Evolutionary conservation across 2,113 vertebrate species (phyloP).

Genomic region (Mungos mungo): DNA sequence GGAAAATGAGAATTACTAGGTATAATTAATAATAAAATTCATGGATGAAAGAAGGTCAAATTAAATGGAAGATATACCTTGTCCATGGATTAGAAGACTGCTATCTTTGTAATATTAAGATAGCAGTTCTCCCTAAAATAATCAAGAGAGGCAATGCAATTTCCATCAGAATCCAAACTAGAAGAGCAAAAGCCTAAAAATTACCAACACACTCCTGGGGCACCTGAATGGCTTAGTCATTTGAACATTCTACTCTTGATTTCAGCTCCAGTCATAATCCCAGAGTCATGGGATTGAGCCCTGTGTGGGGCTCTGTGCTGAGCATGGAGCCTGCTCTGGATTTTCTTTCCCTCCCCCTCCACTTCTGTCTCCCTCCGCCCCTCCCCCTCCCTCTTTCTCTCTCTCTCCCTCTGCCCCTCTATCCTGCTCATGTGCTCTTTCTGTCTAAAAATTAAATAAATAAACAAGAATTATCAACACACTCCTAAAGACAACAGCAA

Average conservation of each 20-base stretch:
- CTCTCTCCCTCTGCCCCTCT: no score
- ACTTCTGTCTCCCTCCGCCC: no score
- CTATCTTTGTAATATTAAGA: not conserved
- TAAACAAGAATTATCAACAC: not conserved
- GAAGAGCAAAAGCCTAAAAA: not conserved
- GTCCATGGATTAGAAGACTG: not conserved
- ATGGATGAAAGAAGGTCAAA: not conserved
- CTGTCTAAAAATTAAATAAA: no score
- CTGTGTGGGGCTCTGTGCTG: no score
- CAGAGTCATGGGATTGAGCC: no score
- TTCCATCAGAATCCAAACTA: not conserved
- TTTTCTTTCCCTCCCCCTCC: no score
- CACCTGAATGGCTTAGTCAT: no score
- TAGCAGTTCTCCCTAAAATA: constrained; percentile 20
- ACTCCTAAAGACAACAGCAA: not conserved
- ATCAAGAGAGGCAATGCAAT: not conserved
- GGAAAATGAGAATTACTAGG: not conserved
- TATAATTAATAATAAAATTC: constrained; percentile 14
- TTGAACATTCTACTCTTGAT: no score
- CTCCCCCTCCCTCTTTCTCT: no score
- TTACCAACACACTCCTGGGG: not conserved
- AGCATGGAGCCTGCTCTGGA: no score
- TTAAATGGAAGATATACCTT: not conserved
- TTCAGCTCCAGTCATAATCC: no score
- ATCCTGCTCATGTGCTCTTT: no score